phyloP scores from a whole-genome alignment of 2,888 invertebrate genomes.

The Ephialtes manifestator region DNA sequence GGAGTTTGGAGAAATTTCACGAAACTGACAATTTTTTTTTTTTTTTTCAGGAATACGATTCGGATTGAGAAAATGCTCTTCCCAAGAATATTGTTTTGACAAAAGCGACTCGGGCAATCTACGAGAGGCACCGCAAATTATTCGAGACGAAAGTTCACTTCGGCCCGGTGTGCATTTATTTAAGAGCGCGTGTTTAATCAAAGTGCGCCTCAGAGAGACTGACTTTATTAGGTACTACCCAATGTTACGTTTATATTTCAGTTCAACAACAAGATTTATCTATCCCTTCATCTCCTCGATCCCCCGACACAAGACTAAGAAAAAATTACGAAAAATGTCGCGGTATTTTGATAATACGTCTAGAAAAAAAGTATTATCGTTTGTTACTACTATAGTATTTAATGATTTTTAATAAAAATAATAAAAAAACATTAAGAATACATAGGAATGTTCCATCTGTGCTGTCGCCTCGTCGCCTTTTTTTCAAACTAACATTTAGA shows the following conservation, averaged over 20 bases:
- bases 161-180: conserved; percentile 51
- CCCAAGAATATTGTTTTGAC: not conserved
- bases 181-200: conserved; percentile 32
- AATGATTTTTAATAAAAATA: conserved; percentile 74
- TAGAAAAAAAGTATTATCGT: conserved; percentile 70
- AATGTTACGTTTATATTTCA: conserved; percentile 56
- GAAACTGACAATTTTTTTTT: conserved; percentile 4
- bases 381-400: conserved; percentile 76
- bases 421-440: conserved; percentile 52
- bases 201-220: conserved; percentile 56
- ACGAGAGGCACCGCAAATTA: conserved; percentile 20
- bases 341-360: conserved; percentile 67
- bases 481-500: not conserved
- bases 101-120: not conserved
- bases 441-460: conserved; percentile 38
- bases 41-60: conserved; percentile 79
- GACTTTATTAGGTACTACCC: conserved; percentile 48
- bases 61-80: conserved; percentile 73
- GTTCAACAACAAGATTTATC: conserved; percentile 34
- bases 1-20: not conserved
- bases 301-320: conserved; percentile 11
- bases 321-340: conserved; percentile 40
- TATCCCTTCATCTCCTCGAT: not conserved
- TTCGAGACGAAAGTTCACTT: conserved; percentile 23
- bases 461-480: not conserved